Percentiles rank a stretch among this genome's conserved stretches.
Evolutionary conservation across 2,797 vertebrate species (phyloP).

Genomic region (Anableps anableps): DNA sequence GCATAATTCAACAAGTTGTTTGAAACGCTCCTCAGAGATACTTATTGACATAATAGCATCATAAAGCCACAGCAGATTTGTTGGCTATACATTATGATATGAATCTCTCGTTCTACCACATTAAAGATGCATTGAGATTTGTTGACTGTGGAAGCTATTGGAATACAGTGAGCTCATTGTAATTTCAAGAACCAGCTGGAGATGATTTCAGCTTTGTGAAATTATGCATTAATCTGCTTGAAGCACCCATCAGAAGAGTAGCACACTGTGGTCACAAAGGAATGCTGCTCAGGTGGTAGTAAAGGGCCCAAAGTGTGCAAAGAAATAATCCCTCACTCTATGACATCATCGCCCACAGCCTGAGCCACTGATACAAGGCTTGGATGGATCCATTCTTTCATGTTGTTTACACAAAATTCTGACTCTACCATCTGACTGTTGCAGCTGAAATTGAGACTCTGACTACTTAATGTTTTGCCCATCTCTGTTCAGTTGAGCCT

Average conservation of each 20-base stretch:
- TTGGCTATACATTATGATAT: neutral
- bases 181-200: neutral
- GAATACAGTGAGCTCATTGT: neutral
- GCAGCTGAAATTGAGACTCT: no score
- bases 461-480: neutral
- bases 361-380: neutral
- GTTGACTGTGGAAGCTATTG: neutral
- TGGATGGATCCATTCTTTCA: neutral
- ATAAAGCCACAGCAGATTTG: neutral
- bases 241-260: no score
- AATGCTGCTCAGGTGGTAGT: no score
- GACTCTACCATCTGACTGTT: no score
- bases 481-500: neutral
- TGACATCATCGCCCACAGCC: no score
- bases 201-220: neutral
- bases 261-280: no score
- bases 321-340: no score
- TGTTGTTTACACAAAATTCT: no score
- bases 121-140: neutral
- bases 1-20: neutral
- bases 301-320: no score
- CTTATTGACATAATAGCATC: neutral
- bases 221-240: neutral
- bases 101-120: neutral
- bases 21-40: neutral